Evolutionary conservation across 2,888 invertebrate genomes (phyloP), one percentile per base, ranked within the genome.

Genomic region (Alcis repandata): DNA sequence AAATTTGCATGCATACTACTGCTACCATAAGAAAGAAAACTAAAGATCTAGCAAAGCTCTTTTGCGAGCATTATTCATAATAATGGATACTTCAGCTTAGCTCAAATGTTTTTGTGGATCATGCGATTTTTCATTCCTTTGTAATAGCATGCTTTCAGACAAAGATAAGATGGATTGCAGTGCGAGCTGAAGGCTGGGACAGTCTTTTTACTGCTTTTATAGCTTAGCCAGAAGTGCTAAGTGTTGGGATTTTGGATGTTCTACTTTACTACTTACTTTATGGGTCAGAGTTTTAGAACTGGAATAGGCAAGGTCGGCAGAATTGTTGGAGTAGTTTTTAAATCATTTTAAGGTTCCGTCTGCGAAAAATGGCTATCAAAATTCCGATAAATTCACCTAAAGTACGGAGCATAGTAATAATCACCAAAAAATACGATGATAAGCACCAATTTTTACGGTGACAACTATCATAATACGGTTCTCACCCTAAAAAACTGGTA

Each of bases 91-190:
- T 59, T 67, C 67, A 59, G 57, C 66, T 68, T 68, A 66, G 64
- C 62, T 60, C 33, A 45, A 67, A 62, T 56, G 64, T 69, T 69
- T 68, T 72, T 68, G 67, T 59, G 22, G 38, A 36, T 19, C 49
- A 36, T 68, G 64, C 56, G 58, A 72, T 70, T 68, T 69, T 68
- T 72, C 72, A 72, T 61, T 72, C 56, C 59, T 56, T 60, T 67
- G 64, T 69, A 68, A 63, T 66, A 69, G 63, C 63, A 65, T 68
- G 63, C 66, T 67, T 54, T 59, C 41, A 64, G 67, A 60, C 48
- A 63, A 69, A 67, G 68, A 68, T 61, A 72, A 63, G 65, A 67
- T 63, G 58, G 54, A 69, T 72, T 62, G 65, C 64, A 51, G 2
- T 6, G 27, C 27, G 27, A 27, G 49, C 49, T 63, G 58, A 59